Evolutionary conservation across 2,888 invertebrate genomes (phyloP).

Genomic region (Coecobrya sp.): DNA sequence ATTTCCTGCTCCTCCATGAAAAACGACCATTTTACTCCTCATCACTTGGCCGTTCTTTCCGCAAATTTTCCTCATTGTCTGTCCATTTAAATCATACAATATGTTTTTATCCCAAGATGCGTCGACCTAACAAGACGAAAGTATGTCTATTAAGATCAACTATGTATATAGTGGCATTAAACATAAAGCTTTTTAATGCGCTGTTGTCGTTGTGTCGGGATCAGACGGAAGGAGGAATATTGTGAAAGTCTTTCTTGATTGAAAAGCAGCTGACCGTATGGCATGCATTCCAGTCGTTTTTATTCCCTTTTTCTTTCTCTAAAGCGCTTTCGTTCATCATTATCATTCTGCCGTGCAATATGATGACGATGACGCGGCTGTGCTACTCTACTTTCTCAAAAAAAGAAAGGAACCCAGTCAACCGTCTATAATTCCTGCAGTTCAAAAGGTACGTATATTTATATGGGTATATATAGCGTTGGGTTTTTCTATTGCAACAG

Average conservation of each 20-base stretch:
- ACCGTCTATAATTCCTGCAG: conserved; percentile 30
- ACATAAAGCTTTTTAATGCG: conserved; percentile 2
- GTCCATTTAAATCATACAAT: conserved; percentile 36
- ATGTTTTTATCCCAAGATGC: neutral
- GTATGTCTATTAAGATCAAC: neutral
- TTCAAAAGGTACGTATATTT: neutral
- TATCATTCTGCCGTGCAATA: conserved; percentile 52
- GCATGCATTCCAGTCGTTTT: conserved; percentile 42
- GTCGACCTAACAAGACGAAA: neutral
- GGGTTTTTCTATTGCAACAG: neutral
- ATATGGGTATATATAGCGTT: neutral
- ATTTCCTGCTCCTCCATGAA: conserved; percentile 38
- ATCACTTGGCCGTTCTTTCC: neutral
- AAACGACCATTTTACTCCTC: conserved; percentile 18
- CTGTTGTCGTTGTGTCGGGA: neutral
- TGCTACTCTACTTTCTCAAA: neutral
- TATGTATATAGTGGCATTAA: neutral
- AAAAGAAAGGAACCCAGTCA: conserved; percentile 44
- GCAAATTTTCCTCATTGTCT: conserved; percentile 22
- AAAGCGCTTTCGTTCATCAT: conserved; percentile 58
- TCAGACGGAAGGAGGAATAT: neutral
- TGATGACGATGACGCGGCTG: neutral
- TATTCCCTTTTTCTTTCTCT: neutral
- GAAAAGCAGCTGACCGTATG: conserved; percentile 61
- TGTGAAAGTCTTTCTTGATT: conserved; percentile 19